These are phyloP conservation scores for Pogonognathellus flavescens DNA, from an alignment of 1,140 invertebrate species.

Conservation along the genomic window DNA sequence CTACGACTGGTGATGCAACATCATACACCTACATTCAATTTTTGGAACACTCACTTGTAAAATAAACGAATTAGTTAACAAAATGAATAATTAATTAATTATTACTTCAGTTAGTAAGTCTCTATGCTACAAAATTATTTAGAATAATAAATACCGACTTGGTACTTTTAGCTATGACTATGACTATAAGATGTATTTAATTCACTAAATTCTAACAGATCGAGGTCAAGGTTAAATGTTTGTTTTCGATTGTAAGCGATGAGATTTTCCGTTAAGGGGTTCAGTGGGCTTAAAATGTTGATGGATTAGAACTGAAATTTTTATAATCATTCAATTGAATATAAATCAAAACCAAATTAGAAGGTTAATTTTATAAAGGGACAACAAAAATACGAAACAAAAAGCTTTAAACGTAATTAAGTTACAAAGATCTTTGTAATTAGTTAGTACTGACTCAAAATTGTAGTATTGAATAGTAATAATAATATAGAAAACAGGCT, in stretches of 20 bases:
- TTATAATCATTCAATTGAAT: slow-evolving; percentile 44
- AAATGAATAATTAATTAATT: no score
- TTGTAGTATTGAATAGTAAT: no score
- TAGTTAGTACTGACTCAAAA: not conserved
- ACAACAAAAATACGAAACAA: slow-evolving; percentile 24
- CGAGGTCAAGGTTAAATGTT: slow-evolving; percentile 29
- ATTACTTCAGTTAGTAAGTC: no score
- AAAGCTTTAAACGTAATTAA: slow-evolving; percentile 9
- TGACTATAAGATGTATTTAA: no score
- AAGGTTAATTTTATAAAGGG: not conserved
- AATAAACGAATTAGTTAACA: no score
- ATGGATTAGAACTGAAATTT: slow-evolving; percentile 46
- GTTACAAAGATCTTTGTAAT: not conserved
- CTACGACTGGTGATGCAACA: no score
- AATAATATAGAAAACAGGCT: no score
- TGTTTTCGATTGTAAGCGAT: slow-evolving; percentile 36
- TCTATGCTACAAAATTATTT: no score
- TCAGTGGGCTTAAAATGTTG: slow-evolving; percentile 39
- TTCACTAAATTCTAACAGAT: slow-evolving; percentile 22
- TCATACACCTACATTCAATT: no score
- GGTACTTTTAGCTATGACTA: no score
- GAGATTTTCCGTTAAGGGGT: slow-evolving; percentile 37
- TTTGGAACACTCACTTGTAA: no score
- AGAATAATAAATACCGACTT: no score
- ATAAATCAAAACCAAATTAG: slow-evolving; percentile 36